Percentiles rank a stretch among this genome's conserved stretches.
Evolutionary conservation across 64 coral and sea anemone genomes (phyloP).

Genomic region (Trachythela sp.): DNA sequence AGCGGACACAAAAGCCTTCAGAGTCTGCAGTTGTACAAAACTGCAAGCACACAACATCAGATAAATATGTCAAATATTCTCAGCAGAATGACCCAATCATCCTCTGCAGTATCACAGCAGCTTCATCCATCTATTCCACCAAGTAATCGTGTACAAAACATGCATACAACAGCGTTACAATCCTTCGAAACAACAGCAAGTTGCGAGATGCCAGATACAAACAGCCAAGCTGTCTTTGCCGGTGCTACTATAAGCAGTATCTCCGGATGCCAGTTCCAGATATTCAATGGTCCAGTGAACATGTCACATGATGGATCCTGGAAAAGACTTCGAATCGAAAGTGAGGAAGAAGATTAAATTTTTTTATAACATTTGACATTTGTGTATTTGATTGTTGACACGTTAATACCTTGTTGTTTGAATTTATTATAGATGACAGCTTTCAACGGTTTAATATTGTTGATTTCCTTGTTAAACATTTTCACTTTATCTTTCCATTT

Average conservation of each 20-base stretch:
- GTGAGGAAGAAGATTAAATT: slow-evolving; percentile 32
- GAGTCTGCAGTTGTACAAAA: slow-evolving; percentile 57
- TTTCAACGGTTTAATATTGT: no score
- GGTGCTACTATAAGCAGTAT: slow-evolving; percentile 30
- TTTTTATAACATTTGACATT: no score
- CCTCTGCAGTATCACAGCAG: no score
- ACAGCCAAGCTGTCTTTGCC: background rate
- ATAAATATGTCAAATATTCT: slow-evolving; percentile 30
- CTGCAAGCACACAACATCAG: slow-evolving; percentile 45
- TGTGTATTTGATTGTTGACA: no score
- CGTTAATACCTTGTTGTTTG: no score
- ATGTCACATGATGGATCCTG: slow-evolving; percentile 24
- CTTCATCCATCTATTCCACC: no score
- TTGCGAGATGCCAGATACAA: background rate
- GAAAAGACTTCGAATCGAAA: slow-evolving; percentile 5
- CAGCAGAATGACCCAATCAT: no score
- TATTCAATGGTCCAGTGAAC: slow-evolving; percentile 28
- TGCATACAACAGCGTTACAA: no score
- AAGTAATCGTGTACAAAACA: background rate
- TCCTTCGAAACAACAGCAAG: background rate
- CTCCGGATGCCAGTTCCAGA: background rate
- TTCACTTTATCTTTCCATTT: no score
- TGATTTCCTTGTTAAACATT: no score
- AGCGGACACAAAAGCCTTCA: slow-evolving; percentile 59
- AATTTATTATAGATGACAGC: no score